Evolutionary conservation across 2,888 invertebrate species (phyloP).

Genomic region (Petrolisthes manimaculis): DNA sequence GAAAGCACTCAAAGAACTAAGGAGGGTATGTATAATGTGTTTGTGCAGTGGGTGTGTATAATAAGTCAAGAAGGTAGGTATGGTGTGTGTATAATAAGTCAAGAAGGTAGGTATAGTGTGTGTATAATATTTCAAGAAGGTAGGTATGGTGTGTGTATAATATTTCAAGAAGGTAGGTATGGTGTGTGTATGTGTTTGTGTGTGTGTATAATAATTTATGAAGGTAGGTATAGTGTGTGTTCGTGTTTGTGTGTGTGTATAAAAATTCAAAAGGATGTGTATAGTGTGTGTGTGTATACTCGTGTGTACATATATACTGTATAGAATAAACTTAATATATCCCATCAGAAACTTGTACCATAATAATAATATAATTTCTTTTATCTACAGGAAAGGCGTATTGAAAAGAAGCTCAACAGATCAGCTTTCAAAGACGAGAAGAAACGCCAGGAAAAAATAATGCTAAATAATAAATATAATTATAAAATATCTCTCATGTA

Average conservation of each 20-base stretch:
- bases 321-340: not conserved
- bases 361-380: too few relatives aligned
- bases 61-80: too few relatives aligned
- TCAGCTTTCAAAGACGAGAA: constrained; percentile 88
- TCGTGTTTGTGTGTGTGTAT: constrained; percentile 8
- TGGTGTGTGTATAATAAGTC: too few relatives aligned
- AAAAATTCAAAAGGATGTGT: too few relatives aligned
- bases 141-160: too few relatives aligned
- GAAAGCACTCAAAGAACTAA: constrained; percentile 78
- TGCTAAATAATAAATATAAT: constrained; percentile 79
- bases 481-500: constrained; percentile 65
- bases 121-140: too few relatives aligned
- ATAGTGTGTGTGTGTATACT: not conserved
- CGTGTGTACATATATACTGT: not conserved
- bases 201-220: not conserved
- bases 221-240: not conserved
- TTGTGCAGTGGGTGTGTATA: too few relatives aligned
- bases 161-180: too few relatives aligned
- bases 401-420: constrained; percentile 85
- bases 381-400: constrained; percentile 76
- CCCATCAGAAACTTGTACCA: too few relatives aligned
- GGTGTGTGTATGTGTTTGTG: too few relatives aligned
- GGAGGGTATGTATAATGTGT: too few relatives aligned
- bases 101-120: too few relatives aligned
- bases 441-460: constrained; percentile 82